These are phyloP conservation scores for Sebastiscus tertius DNA, from an alignment of 2,797 vertebrate species.

Conservation along the genomic window DNA sequence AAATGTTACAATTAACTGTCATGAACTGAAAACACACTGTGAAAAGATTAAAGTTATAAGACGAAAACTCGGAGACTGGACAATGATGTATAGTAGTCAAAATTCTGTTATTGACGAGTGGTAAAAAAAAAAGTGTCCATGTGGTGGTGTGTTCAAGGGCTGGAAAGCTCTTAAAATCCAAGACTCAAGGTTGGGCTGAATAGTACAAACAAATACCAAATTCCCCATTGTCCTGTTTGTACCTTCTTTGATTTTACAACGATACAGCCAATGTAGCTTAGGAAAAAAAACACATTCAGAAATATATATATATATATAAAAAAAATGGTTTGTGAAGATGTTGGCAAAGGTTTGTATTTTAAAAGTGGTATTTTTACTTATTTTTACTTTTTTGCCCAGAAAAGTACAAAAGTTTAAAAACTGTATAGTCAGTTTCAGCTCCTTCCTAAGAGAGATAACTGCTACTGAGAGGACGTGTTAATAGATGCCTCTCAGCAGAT, in stretches of 20 bases:
- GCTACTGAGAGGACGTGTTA: slow-evolving; percentile 11
- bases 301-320: neutral
- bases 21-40: too few species aligned
- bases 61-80: too few species aligned
- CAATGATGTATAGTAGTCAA: neutral
- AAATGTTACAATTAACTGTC: too few species aligned
- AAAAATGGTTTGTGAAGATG: neutral
- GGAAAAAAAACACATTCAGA: neutral
- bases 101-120: neutral
- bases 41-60: too few species aligned
- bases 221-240: neutral
- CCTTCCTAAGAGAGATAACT: neutral
- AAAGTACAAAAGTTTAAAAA: neutral
- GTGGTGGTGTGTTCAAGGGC: neutral
- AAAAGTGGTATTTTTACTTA: neutral
- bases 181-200: neutral
- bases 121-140: neutral
- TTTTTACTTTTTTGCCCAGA: neutral
- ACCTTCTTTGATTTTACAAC: neutral
- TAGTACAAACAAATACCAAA: neutral
- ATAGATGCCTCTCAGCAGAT: slow-evolving; percentile 31
- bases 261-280: neutral
- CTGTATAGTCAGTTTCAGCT: neutral
- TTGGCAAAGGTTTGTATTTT: neutral
- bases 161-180: neutral